Conservation (phyloP, 2,797 vertebrate species). For the Artibeus lituratus region DNA sequence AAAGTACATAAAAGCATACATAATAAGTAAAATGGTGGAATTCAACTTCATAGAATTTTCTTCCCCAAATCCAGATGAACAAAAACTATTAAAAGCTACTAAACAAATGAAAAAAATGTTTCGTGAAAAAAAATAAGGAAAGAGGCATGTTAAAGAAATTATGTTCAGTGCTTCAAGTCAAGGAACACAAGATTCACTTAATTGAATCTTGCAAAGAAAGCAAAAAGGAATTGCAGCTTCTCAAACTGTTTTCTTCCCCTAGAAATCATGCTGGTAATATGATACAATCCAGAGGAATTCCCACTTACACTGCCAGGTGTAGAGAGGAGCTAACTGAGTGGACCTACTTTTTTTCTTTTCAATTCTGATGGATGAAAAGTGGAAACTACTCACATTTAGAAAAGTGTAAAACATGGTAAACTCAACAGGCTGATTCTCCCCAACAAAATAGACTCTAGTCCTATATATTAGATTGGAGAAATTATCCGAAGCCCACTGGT, state of each 20-base stretch:
- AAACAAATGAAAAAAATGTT: not conserved
- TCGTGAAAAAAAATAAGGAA: not conserved
- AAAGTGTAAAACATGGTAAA: not conserved
- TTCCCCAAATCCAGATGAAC: not conserved
- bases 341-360: no score
- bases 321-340: not conserved
- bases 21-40: not conserved
- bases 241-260: not conserved
- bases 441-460: not conserved
- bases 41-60: not conserved
- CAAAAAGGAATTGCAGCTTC: not conserved
- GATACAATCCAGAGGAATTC: not conserved
- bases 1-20: not conserved
- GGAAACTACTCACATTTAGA: not conserved
- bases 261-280: not conserved
- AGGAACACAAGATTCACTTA: not conserved
- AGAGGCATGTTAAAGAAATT: not conserved
- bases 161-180: not conserved
- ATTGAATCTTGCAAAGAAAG: not conserved
- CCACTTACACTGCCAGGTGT: no score
- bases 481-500: not conserved
- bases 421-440: not conserved
- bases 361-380: not conserved
- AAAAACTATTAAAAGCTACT: not conserved
- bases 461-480: not conserved